phyloP scores from a whole-genome alignment of 2,113 vertebrate species.

The Puntigrus tetrazona region DNA sequence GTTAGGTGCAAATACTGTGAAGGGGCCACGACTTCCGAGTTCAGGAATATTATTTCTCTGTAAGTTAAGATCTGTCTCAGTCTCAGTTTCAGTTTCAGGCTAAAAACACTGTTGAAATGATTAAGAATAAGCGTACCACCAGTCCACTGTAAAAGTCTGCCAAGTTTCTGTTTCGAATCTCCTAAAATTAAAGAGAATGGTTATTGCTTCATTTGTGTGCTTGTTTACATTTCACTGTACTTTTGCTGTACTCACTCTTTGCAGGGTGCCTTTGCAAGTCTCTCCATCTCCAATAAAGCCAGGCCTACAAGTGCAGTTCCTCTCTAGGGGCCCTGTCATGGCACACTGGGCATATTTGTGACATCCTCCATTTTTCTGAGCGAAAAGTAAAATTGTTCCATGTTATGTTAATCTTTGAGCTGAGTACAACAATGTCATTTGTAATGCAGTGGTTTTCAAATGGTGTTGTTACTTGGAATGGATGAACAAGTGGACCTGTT shows the following conservation, averaged over 20 bases:
- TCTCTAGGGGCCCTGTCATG: constrained; percentile 73
- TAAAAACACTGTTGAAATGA: not conserved
- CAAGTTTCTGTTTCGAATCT: constrained; percentile 69
- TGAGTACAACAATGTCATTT: not conserved
- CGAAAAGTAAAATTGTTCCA: not conserved
- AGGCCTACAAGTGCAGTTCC: constrained; percentile 78
- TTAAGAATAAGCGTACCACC: constrained; percentile 68
- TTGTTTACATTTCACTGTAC: not conserved
- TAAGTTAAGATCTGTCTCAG: constrained; percentile 7
- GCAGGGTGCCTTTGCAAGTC: constrained; percentile 79
- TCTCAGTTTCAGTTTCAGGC: not conserved
- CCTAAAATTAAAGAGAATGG: constrained; percentile 66
- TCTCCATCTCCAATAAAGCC: constrained; percentile 83
- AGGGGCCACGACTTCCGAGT: constrained; percentile 78
- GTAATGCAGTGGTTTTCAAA: not conserved
- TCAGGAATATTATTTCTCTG: constrained; percentile 74
- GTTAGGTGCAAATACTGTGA: constrained; percentile 85
- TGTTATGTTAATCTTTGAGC: not conserved
- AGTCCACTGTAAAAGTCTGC: constrained; percentile 74
- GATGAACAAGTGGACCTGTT: not conserved
- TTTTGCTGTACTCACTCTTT: constrained; percentile 80
- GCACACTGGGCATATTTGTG: constrained; percentile 79
- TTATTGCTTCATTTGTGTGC: not conserved
- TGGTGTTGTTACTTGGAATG: not conserved
- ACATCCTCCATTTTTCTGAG: constrained; percentile 88